These are phyloP conservation scores for Crypturellus undulatus DNA, from an alignment of 2,113 vertebrate genomes.

Conservation along the genomic window DNA sequence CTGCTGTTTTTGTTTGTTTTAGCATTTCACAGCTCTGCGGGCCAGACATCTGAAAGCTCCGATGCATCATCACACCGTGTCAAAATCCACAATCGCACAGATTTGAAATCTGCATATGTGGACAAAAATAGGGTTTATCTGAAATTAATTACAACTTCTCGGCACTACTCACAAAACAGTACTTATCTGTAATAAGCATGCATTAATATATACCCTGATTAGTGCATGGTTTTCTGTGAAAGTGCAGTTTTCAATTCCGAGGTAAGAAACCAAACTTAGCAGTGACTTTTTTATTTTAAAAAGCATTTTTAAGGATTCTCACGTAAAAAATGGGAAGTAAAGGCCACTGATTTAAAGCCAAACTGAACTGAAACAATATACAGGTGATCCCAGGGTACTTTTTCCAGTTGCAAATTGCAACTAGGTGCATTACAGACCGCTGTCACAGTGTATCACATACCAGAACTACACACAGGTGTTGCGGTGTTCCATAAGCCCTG, in stretches of 20 bases:
- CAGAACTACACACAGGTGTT: background rate
- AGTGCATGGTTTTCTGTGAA: background rate
- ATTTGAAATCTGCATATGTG: conserved; percentile 65
- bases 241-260: background rate
- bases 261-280: background rate
- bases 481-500: background rate
- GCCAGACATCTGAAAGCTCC: conserved; percentile 61
- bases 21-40: conserved; percentile 45
- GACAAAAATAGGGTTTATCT: conserved; percentile 21
- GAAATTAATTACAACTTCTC: conserved; percentile 54
- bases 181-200: conserved; percentile 3
- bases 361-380: background rate
- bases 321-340: background rate
- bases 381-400: background rate
- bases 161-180: conserved; percentile 4
- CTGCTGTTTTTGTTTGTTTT: conserved; percentile 37
- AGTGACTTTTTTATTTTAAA: background rate
- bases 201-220: background rate
- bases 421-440: background rate
- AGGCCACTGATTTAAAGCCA: background rate
- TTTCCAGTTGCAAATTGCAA: background rate
- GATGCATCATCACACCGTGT: conserved; percentile 21
- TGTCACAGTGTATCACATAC: background rate
- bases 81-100: conserved; percentile 42
- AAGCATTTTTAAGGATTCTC: background rate